Conservation (phyloP, 1,140 invertebrate species). For the Tenebrio molitor region DNA sequence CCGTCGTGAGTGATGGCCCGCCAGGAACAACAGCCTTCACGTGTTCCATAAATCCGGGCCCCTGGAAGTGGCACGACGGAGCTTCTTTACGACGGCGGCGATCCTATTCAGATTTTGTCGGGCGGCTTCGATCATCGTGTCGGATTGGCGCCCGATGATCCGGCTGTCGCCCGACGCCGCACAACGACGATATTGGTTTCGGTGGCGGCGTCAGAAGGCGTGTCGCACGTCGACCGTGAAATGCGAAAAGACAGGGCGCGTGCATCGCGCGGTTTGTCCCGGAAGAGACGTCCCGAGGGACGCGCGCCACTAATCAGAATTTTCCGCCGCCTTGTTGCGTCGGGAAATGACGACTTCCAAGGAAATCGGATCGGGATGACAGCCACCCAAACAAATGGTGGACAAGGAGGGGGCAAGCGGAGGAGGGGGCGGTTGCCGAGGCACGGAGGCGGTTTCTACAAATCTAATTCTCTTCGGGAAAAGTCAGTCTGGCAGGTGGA, state of each 20-base stretch:
- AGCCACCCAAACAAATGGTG: too few relatives aligned
- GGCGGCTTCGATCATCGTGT: constrained; percentile 6
- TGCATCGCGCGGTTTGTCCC: constrained; percentile 24
- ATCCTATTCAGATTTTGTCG: constrained; percentile 22
- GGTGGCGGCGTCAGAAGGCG: constrained; percentile 42
- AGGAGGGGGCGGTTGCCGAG: too few relatives aligned
- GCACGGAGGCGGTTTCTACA: too few relatives aligned
- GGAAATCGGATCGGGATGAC: too few relatives aligned
- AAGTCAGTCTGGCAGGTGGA: too few relatives aligned
- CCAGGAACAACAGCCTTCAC: constrained; percentile 63
- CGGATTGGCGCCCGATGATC: background rate
- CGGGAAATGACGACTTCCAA: too few relatives aligned
- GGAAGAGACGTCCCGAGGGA: background rate
- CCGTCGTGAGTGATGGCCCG: constrained; percentile 61
- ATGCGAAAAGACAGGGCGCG: constrained; percentile 46
- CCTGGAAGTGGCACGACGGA: constrained; percentile 20
- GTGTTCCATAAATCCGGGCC: constrained; percentile 62
- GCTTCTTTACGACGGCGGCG: constrained; percentile 19
- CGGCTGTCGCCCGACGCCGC: constrained; percentile 4
- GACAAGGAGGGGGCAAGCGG: too few relatives aligned
- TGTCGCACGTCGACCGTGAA: constrained; percentile 44
- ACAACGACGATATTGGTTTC: constrained; percentile 44
- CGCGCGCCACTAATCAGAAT: constrained; percentile 16
- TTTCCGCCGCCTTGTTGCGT: too few relatives aligned
- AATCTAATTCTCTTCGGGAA: too few relatives aligned